phyloP scores from a whole-genome alignment of 2,113 vertebrate species.

The Chaetorhynchus papuensis region DNA sequence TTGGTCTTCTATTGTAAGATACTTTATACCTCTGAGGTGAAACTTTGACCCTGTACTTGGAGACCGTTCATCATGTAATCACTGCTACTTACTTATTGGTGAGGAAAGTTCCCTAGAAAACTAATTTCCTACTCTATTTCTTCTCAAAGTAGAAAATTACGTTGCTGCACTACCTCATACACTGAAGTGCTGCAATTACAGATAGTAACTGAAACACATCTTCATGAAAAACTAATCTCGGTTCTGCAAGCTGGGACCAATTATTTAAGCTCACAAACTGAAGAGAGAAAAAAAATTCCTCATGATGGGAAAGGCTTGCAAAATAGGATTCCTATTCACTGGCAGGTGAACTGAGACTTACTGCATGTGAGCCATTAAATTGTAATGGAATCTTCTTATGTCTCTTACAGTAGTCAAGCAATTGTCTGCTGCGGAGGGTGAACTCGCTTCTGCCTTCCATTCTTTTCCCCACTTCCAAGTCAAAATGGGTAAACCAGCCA shows the following conservation, averaged over 20 bases:
- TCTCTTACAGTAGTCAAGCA: neutral
- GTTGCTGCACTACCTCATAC: neutral
- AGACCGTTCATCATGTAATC: neutral
- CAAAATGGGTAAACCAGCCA: neutral
- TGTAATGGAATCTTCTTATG: neutral
- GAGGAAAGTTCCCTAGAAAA: neutral
- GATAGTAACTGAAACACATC: neutral
- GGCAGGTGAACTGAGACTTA: neutral
- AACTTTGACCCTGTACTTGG: neutral
- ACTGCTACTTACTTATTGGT: neutral
- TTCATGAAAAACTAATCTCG: slow-evolving; percentile 3
- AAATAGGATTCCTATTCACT: neutral
- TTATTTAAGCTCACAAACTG: neutral
- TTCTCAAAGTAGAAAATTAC: neutral
- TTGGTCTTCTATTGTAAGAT: neutral
- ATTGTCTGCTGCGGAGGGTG: neutral
- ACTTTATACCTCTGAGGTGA: neutral
- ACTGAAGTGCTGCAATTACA: neutral
- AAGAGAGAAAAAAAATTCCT: neutral
- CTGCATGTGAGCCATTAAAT: neutral
- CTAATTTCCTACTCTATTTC: neutral
- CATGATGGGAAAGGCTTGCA: neutral
- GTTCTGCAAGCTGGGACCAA: neutral
- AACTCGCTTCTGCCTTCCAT: neutral
- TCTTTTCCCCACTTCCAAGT: neutral